Conservation (phyloP, 2,888 invertebrate species). For the Agonopterix arenella region DNA sequence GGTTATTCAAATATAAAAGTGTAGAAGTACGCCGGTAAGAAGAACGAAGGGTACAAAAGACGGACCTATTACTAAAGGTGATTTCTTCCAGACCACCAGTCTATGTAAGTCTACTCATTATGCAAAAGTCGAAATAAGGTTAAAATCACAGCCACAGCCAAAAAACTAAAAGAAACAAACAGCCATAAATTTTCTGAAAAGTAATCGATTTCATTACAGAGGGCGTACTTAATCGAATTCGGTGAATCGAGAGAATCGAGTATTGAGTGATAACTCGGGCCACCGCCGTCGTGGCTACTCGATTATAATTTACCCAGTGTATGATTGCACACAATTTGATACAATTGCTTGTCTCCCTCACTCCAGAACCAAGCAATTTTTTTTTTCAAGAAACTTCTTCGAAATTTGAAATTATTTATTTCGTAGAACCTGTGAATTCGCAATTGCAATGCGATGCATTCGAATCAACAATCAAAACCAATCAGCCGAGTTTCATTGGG, state of each 20-base stretch:
- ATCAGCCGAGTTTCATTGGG: conserved; percentile 3
- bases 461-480: conserved; percentile 6
- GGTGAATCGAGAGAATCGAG: conserved; percentile 31
- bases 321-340: conserved; percentile 4
- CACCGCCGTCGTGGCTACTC: conserved; percentile 43
- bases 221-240: conserved; percentile 33
- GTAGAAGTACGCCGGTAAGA: no score
- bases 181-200: not conserved
- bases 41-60: no score
- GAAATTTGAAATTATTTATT: conserved; percentile 2
- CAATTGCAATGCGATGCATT: conserved; percentile 1
- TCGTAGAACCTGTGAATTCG: conserved; percentile 5
- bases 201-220: conserved; percentile 25
- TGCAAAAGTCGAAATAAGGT: no score
- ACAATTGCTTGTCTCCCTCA: not conserved
- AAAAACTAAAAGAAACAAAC: not conserved
- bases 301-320: not conserved
- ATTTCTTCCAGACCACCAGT: no score
- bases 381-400: not conserved
- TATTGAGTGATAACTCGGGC: conserved; percentile 37
- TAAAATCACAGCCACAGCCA: not conserved
- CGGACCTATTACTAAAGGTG: no score
- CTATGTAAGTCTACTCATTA: no score
- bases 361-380: not conserved
- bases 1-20: no score